Evolutionary conservation across 1,140 invertebrate genomes (phyloP).

Genomic region (Drosophila simulans): DNA sequence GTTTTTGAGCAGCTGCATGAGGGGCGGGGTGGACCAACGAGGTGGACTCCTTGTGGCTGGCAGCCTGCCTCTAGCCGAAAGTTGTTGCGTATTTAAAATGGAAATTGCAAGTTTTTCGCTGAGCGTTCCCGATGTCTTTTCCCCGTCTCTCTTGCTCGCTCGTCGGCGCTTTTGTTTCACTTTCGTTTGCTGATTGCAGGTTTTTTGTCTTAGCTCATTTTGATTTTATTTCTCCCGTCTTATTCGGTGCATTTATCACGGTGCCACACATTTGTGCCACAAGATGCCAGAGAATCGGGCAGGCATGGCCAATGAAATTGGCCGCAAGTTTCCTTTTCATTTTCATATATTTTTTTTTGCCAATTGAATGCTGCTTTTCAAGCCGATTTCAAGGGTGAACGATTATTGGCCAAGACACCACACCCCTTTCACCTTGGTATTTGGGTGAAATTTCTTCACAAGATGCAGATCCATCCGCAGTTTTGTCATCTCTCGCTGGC

Average conservation of each 20-base stretch:
- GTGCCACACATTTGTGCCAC: slow-evolving; percentile 75
- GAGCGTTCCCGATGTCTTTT: slow-evolving; percentile 28
- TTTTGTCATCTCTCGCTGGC: slow-evolving; percentile 56
- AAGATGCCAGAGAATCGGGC: slow-evolving; percentile 48
- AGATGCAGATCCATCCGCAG: slow-evolving; percentile 23
- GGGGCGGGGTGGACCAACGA: slow-evolving; percentile 12
- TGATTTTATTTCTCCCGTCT: slow-evolving; percentile 6
- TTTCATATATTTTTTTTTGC: slow-evolving; percentile 47
- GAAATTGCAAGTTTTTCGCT: slow-evolving; percentile 80
- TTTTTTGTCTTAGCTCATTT: slow-evolving; percentile 55
- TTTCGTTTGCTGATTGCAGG: slow-evolving; percentile 81
- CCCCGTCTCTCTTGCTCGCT: slow-evolving; percentile 10
- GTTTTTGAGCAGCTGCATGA: slow-evolving; percentile 13
- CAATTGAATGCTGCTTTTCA: too few species aligned
- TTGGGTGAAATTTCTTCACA: slow-evolving; percentile 4
- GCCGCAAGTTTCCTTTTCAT: slow-evolving; percentile 65
- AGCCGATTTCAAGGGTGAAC: slow-evolving; percentile 29
- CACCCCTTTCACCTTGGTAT: not conserved
- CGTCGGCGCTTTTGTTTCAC: slow-evolving; percentile 78
- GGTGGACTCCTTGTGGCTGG: slow-evolving; percentile 27
- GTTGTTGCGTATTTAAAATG: slow-evolving; percentile 82
- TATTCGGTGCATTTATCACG: slow-evolving; percentile 73
- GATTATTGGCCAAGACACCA: slow-evolving; percentile 1
- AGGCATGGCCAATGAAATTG: slow-evolving; percentile 35
- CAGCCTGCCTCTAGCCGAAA: slow-evolving; percentile 77